Base-by-base conservation (phyloP, 2,797 vertebrate genomes). In the Pampus argenteus region DNA sequence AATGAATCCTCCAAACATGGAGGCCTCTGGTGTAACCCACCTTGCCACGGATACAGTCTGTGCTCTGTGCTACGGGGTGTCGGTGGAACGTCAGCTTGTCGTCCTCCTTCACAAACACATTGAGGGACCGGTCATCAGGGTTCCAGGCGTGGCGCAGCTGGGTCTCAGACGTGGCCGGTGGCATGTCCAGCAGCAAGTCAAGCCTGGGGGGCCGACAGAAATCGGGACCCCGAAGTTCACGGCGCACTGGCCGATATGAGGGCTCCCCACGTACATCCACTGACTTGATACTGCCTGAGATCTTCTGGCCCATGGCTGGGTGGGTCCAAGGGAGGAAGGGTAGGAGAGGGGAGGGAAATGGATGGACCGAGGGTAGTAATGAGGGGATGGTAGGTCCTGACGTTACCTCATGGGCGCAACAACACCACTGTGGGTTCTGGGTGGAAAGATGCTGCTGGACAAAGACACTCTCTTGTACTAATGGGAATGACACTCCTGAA, bases 41-140 rank as follows among this genome's bases (percentile, higher is more conserved):
- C 59, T 94, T 96, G 20, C 97, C 97, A 0, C 98, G 94, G 84
- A 99, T 99, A 75, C 96, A 97, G 70, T 99, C 98, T 0, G 98
- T 99, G 93, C 98, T 99, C 86, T 99, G 98, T 11, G 98, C 98
- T 74, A 99, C 97, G 0, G 98, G 98, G 80, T 99, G 98, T 1
- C 98, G 93, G 78, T 99, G 98, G 75, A 99, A 99, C 11, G 98
- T 99, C 81, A 98, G 94, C 76, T 96, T 96, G 84, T 99, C 98
- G 0, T 99, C 98, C 31, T 99, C 98, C 82, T 99, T 99, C 22
- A 99, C 97, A 58, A 99, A 99, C 74, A 99, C 96, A 40, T 99
- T 99, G 71, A 99, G 95, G 0, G 98, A 99, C 14, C 98, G 95
- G 90, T 99, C 98, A 15, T 98, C 97, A 0, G 97, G 95, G 85